Percentiles rank a stretch among this genome's conserved stretches.
Evolutionary conservation across 2,113 vertebrate species (phyloP).

Genomic region (Otolemur garnettii): DNA sequence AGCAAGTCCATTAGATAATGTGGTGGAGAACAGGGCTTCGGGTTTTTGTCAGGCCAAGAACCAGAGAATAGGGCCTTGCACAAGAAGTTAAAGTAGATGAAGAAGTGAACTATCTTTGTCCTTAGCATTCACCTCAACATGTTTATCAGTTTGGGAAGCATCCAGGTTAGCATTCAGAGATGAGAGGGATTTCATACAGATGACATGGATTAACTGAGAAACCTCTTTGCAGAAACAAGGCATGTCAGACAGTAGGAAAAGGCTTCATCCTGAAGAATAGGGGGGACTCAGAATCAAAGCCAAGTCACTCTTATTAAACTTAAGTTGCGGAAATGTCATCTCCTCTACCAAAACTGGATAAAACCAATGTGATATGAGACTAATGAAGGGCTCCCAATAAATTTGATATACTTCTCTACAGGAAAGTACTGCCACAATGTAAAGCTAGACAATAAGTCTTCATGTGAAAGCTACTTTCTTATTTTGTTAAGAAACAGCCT

Average conservation of each 20-base stretch:
- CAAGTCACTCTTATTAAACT: not conserved
- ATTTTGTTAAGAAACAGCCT: conserved; percentile 14
- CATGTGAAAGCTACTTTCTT: conserved; percentile 24
- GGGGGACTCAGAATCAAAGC: conserved; percentile 6
- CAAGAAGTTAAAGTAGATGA: conserved; percentile 23
- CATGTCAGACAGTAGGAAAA: not conserved
- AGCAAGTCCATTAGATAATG: not conserved
- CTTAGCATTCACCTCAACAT: not conserved
- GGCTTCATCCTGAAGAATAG: not conserved
- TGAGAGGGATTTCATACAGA: not conserved
- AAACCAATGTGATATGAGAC: not conserved
- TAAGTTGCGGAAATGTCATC: not conserved
- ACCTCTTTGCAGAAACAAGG: not conserved
- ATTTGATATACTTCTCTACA: not conserved
- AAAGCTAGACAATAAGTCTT: not conserved
- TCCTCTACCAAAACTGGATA: not conserved
- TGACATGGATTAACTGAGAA: not conserved
- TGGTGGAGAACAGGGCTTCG: not conserved
- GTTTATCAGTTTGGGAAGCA: not conserved
- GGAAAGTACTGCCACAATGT: not conserved
- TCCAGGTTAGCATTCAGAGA: not conserved
- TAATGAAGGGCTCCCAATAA: not conserved
- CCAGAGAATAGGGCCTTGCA: not conserved
- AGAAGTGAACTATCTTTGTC: not conserved
- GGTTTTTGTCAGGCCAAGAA: not conserved